Evolutionary conservation across 2,888 invertebrate genomes (phyloP), one percentile per base, ranked within the genome.

Genomic region (Callyntrura sp.): DNA sequence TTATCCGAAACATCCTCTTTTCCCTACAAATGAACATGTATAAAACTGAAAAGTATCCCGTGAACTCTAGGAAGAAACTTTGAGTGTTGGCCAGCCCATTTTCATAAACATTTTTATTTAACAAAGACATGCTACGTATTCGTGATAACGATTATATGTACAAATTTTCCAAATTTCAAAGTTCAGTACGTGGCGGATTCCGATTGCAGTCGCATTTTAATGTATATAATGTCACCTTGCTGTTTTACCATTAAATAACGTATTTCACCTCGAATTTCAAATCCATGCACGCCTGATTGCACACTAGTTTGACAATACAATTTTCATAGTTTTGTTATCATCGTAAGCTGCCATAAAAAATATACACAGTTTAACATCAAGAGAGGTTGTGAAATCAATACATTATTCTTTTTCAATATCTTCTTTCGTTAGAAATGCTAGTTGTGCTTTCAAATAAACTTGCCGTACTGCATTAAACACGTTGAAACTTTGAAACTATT

Each of bases 41-140:
- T 12, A 51, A 51, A n/a, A n/a, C n/a, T n/a, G n/a, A 8, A 62
- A 23, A 11, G 62, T 23, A 6, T n/a, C 35, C 6, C 35, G 35
- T 6, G 6, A 4, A 35, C 35, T 35, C 23, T 6, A 12, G 12
- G 2, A 1, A 25, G 5, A 12, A 25, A 9, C 14, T 25, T 62
- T 14, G 23, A 62, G 62, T 62, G 62, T 9, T 23, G 25, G 62
- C 5, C 23, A 62, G 23, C 23, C 23, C 62, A 23, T 25, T 25
- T 62, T 25, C 9, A 25, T 23, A 20, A 23, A 23, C 5, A 6
- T 6, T 25, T 23, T 62, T 25, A 62, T 62, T 25, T 62, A 62
- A 62, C 62, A 62, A 62, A 62, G 62, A 23, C 23, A 62, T 62
- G 23, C 62, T 62, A 23, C 14, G 62, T n/a, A 8, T n/a, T n/a